Evolutionary conservation across 2,797 vertebrate species (phyloP).

Genomic region (Urocyon cinereoargenteus): DNA sequence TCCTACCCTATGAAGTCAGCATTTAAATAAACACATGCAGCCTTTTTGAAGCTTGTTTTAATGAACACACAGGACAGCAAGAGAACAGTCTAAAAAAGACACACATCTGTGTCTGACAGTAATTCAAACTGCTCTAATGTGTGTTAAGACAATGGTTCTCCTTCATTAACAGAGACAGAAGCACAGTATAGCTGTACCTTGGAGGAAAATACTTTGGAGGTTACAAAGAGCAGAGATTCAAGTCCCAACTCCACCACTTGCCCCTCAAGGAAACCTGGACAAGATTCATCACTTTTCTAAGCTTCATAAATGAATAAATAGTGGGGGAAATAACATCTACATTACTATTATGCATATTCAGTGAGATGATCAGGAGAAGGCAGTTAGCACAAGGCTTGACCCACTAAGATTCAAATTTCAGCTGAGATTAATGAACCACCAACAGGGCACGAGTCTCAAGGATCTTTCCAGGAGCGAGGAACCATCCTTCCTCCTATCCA

Average conservation of each 20-base stretch:
- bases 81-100: background rate
- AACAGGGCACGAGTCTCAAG: background rate
- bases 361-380: background rate
- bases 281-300: background rate
- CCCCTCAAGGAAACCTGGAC: background rate
- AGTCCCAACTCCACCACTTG: background rate
- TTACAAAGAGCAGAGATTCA: background rate
- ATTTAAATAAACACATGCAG: background rate
- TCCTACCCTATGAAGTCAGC: background rate
- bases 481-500: background rate
- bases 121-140: background rate
- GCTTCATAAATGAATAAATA: background rate
- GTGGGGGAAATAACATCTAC: background rate
- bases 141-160: background rate
- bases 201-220: background rate
- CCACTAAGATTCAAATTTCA: background rate
- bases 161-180: background rate
- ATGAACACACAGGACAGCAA: conserved; percentile 47
- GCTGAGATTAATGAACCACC: background rate
- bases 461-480: background rate
- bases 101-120: background rate
- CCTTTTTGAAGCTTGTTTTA: background rate
- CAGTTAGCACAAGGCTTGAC: background rate
- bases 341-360: background rate
- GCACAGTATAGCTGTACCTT: background rate